Conservation (phyloP, 2,113 vertebrate genomes). For the Setophaga coronata region DNA sequence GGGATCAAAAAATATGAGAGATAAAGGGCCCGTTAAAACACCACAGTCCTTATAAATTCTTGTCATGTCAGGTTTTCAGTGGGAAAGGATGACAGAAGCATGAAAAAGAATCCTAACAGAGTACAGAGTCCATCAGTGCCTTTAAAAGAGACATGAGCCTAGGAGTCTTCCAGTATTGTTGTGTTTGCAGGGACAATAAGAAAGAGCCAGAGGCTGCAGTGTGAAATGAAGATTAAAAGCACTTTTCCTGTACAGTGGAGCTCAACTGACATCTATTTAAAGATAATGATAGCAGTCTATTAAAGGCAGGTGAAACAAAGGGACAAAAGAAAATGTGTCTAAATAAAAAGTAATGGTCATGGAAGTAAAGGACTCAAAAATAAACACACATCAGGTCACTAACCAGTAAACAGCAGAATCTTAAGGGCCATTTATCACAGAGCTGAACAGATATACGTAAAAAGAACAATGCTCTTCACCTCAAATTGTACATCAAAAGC, state of each 20-base stretch:
- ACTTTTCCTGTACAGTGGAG: not conserved
- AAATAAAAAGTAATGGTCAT: constrained; percentile 28
- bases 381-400: not conserved
- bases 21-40: constrained; percentile 28
- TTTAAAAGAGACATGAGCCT: not conserved
- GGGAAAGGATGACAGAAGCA: not conserved
- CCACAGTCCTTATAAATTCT: not conserved
- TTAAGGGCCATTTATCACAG: not conserved
- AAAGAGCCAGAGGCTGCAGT: not conserved
- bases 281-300: constrained; percentile 19
- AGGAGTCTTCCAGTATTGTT: constrained; percentile 27
- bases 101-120: not conserved
- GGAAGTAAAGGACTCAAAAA: constrained; percentile 3
- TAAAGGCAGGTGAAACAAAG: constrained; percentile 6
- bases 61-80: not conserved
- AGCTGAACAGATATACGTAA: not conserved
- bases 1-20: not conserved
- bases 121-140: constrained; percentile 17
- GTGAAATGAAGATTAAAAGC: constrained; percentile 55
- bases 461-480: not conserved
- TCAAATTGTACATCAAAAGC: not conserved
- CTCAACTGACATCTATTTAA: constrained; percentile 47
- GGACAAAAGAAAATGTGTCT: not conserved
- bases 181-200: constrained; percentile 38
- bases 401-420: not conserved